Conservation (phyloP, 2,888 invertebrate genomes). For the Lithodes maja region DNA sequence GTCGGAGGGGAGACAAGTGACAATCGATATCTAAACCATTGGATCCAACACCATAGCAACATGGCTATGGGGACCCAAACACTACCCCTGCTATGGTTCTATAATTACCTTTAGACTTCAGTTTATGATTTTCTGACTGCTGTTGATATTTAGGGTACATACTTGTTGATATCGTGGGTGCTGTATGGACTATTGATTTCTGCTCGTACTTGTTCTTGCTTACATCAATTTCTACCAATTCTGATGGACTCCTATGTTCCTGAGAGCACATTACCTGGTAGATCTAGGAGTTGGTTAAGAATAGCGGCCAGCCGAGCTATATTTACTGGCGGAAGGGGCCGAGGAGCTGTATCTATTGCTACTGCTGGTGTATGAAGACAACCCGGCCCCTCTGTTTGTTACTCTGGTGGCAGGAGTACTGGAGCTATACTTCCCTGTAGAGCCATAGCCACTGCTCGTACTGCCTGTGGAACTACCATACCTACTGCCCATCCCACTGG, state of each 20-base stretch:
- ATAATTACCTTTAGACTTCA: too few relatives aligned
- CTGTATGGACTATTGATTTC: neutral
- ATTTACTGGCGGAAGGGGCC: neutral
- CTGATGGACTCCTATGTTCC: too few relatives aligned
- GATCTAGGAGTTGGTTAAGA: neutral
- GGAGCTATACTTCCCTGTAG: neutral
- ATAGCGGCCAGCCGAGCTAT: neutral
- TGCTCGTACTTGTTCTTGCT: neutral
- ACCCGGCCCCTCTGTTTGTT: conserved; percentile 4
- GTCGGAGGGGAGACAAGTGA: too few relatives aligned
- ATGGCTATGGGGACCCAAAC: conserved; percentile 5
- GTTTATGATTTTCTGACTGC: too few relatives aligned
- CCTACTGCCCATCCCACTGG: neutral
- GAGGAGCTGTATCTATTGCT: conserved; percentile 25
- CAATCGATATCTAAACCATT: neutral
- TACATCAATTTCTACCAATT: too few relatives aligned
- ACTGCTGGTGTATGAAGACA: neutral
- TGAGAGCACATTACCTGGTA: neutral
- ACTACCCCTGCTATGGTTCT: too few relatives aligned
- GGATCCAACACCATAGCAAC: conserved; percentile 6
- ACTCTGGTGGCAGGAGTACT: conserved; percentile 3
- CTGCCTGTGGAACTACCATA: neutral
- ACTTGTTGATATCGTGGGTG: too few relatives aligned
- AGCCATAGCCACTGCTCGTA: neutral
- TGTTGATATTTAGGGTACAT: too few relatives aligned